A percentile compares a stretch with the other conserved stretches of the same genome.
phyloP scores from a whole-genome alignment of 2,888 invertebrate genomes.

The Terebella lapidaria region DNA sequence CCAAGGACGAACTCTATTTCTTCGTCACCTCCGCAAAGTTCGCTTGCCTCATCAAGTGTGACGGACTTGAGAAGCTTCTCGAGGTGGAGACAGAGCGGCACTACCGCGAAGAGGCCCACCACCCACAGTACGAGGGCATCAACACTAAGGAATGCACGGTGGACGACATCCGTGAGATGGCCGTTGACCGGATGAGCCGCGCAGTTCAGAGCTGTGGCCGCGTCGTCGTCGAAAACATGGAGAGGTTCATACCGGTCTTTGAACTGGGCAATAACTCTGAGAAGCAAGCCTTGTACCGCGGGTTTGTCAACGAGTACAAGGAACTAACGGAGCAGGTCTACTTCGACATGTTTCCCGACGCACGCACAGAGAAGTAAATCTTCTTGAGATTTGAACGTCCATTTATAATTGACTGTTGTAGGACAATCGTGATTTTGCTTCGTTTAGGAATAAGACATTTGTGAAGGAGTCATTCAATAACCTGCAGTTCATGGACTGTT shows the following conservation, averaged over 20 bases:
- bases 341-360: too few species aligned
- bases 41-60: background rate
- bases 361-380: too few species aligned
- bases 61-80: background rate
- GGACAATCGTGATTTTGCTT: too few species aligned
- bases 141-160: background rate
- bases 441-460: too few species aligned
- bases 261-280: background rate
- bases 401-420: too few species aligned
- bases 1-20: constrained; percentile 4
- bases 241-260: background rate
- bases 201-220: background rate
- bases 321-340: too few species aligned
- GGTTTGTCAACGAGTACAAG: background rate
- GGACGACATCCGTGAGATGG: constrained; percentile 6
- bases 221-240: constrained; percentile 2
- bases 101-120: background rate
- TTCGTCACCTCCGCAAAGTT: constrained; percentile 3
- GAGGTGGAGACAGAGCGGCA: background rate
- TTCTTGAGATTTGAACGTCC: background rate
- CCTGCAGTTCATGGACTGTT: too few species aligned
- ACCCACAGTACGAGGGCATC: background rate
- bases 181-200: background rate
- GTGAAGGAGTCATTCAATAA: too few species aligned
- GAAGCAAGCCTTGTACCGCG: background rate